Evolutionary conservation across 2,888 invertebrate genomes (phyloP), one percentile per base, ranked within the genome.

Genomic region (Falcaria lacertinaria): DNA sequence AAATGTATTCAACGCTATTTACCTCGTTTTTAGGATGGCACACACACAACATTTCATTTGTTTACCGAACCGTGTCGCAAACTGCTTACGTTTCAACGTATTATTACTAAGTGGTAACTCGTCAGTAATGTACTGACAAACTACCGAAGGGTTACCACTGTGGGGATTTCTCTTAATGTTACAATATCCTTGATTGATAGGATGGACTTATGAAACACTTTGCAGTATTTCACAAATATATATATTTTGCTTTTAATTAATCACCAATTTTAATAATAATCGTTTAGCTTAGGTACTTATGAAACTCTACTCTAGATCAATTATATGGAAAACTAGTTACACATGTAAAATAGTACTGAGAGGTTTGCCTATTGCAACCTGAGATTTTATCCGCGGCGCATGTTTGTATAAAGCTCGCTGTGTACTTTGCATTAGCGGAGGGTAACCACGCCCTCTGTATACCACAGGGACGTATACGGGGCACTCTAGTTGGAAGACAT

Each of bases 1-100:
- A 74, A 77, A 75, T 71, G 64, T 65, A 76, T 70, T 52, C 56
- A 39, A 52, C 54, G 50, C 63, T 60, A 61, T 74, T 69, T 72
- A 62, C 68, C 58, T 65, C 57, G 69, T 66, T 65, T 57, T 67
- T 54, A 52, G 60, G 54, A 66, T 60, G 60, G 60, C n/a, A 60
- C 57, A 55, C 59, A 53, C 47, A 51, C 46, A 56, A 52, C 55
- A 57, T 64, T 58, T 56, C 57, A 48, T 58, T 43, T 62, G 56
- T 58, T 60, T 58, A 49, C 47, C 39, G 25, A 42, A 56, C 51
- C 47, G 48, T 53, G 48, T 48, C 49, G 45, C 37, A 37, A 37
- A 37, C 37, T 37, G 37, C 37, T 37, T 37, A 37, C 37, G 15
- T 15, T 15, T 37, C 37, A 25, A 37, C n/a, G n/a, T n/a, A n/a